Base-by-base conservation (phyloP, 2,797 vertebrate species). In the Fratercula arctica region DNA sequence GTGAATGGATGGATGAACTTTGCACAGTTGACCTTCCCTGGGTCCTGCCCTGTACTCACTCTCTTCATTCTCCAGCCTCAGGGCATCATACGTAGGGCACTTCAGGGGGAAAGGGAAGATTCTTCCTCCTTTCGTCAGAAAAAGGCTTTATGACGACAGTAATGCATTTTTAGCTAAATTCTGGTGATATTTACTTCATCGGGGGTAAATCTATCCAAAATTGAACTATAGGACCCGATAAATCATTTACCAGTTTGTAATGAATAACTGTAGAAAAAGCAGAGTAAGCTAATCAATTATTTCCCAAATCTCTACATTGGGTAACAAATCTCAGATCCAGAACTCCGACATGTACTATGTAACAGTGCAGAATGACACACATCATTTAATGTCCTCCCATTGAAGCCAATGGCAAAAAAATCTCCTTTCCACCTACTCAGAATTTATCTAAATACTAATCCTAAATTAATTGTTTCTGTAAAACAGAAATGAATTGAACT, bases 1-100 rank as follows among this genome's bases (percentile, higher is more conserved):
- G 6, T 35, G 16, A 20, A 8, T 31, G 16, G 8, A 11, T 67
- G 29, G 35, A 75, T 6, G 25, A 43, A 3, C 9, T 68, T 85
- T 31, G 17, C 14, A 25, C 7, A 12, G 11, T 5, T 53, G 33
- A 10, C 20, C 33, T 31, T 33, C 51, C 26, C 23, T 76, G 46
- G 10, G 21, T 60, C 33, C 68, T 37, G 21, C 15, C 16, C 2
- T 0, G 11, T 74, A 48, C 12, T 33, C 14, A 21, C n/a, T 39
- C 14, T 64, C 10, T 39, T 60, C 18, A 23, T 45, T 69, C 23
- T 77, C 23, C 33, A 77, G 7, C 23, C 46, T 5, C 8, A 77
- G 26, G 39, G 46, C 63, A 43, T 43, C 0, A 1, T 43, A 60
- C 2, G 1, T 6, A 60, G 14, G 26, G 26, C 26, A 33, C 11